Evolutionary conservation across 2,888 invertebrate species (phyloP).

Genomic region (Ernsta delagoae): DNA sequence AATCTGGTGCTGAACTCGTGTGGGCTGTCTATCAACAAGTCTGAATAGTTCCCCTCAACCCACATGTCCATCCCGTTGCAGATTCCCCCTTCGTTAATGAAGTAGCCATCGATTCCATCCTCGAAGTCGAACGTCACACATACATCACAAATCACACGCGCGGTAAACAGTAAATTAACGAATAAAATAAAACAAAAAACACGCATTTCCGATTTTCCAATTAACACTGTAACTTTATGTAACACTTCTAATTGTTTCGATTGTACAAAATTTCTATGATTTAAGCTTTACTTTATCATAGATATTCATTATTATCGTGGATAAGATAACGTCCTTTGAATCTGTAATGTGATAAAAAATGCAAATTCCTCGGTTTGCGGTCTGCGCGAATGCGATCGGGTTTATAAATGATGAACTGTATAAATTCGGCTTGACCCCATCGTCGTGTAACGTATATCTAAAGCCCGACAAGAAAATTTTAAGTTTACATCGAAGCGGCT

Average conservation of each 20-base stretch:
- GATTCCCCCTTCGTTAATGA: slow-evolving; percentile 46
- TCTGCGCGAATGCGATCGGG: not conserved
- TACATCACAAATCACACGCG: slow-evolving; percentile 48
- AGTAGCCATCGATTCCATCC: slow-evolving; percentile 49
- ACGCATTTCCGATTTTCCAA: slow-evolving; percentile 34
- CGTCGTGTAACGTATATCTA: slow-evolving; percentile 2
- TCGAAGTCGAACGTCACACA: slow-evolving; percentile 59
- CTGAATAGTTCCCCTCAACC: slow-evolving; percentile 42
- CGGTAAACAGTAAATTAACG: slow-evolving; percentile 33
- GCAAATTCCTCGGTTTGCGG: not conserved
- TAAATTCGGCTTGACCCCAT: not conserved
- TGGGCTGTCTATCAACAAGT: too few relatives aligned
- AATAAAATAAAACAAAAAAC: slow-evolving; percentile 32
- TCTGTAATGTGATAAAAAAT: slow-evolving; percentile 39
- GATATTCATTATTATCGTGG: slow-evolving; percentile 46
- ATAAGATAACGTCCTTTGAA: slow-evolving; percentile 47
- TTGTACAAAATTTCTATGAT: slow-evolving; percentile 43
- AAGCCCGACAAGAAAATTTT: not conserved
- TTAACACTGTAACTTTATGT: slow-evolving; percentile 33
- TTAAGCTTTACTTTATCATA: slow-evolving; percentile 45
- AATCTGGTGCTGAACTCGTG: slow-evolving; percentile 38
- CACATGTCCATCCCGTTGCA: slow-evolving; percentile 49
- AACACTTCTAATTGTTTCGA: slow-evolving; percentile 44
- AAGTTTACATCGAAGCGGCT: slow-evolving; percentile 4
- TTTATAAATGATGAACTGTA: slow-evolving; percentile 2